Conservation (phyloP, 2,797 vertebrate genomes). For the Siniperca scherzeri region DNA sequence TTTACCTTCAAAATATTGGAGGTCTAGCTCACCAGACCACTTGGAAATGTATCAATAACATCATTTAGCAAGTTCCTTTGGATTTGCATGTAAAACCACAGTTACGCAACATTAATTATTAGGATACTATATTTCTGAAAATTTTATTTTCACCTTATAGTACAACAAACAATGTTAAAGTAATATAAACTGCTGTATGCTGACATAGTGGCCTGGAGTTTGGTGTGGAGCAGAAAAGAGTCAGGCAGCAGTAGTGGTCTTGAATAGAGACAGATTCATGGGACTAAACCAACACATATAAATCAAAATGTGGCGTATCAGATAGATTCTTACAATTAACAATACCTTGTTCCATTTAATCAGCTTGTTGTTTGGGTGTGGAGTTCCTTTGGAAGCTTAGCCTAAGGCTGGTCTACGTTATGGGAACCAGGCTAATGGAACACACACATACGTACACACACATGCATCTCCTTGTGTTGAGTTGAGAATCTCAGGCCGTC, state of each 20-base stretch:
- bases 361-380: conserved; percentile 56
- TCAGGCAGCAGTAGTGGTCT: conserved; percentile 2
- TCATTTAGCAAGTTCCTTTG: not conserved
- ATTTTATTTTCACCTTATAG: not conserved
- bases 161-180: not conserved
- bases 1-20: not conserved
- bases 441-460: conserved; percentile 31
- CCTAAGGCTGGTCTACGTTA: conserved; percentile 43
- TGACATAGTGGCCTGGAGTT: not conserved
- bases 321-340: conserved; percentile 53
- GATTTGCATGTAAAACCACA: not conserved
- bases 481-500: conserved; percentile 48
- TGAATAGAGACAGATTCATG: conserved; percentile 28
- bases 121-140: not conserved
- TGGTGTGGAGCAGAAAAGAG: not conserved
- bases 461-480: conserved; percentile 39
- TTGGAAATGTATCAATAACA: not conserved
- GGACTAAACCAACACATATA: conserved; percentile 4
- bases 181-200: not conserved
- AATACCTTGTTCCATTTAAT: conserved; percentile 56
- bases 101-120: not conserved
- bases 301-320: conserved; percentile 24
- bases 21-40: not conserved
- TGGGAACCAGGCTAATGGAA: conserved; percentile 56
- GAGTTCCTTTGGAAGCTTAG: conserved; percentile 56